Conservation (phyloP, 2,797 vertebrate genomes). For the Oophaga sylvatica region DNA sequence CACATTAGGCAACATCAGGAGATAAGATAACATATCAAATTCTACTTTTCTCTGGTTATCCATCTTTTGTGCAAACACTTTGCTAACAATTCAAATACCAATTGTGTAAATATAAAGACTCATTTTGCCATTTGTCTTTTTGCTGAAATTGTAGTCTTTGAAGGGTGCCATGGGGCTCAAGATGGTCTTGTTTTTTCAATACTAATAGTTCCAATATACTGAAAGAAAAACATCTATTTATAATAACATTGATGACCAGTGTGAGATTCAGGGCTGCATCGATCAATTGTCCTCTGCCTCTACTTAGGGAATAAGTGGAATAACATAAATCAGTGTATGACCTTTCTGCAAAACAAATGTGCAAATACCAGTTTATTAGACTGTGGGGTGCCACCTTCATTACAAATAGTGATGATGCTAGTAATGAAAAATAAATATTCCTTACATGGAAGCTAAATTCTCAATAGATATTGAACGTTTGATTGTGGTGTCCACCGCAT, state of each 20-base stretch:
- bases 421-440: background rate
- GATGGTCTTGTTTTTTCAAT: background rate
- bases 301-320: background rate
- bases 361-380: background rate
- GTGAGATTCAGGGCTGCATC: background rate
- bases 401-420: background rate
- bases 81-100: conserved; percentile 26
- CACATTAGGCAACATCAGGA: conserved; percentile 45
- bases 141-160: background rate
- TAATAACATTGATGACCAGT: background rate
- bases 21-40: conserved; percentile 33
- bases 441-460: too few species aligned
- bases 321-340: background rate
- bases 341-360: background rate
- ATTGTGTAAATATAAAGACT: background rate
- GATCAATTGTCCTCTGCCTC: background rate
- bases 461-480: too few species aligned
- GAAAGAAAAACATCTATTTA: background rate
- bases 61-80: conserved; percentile 37
- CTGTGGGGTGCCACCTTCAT: background rate
- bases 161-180: too few species aligned
- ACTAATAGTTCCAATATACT: background rate
- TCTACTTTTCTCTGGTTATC: background rate
- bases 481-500: too few species aligned
- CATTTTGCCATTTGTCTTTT: background rate